Conservation (phyloP, 2,888 invertebrate genomes). For the Lypha dubia region DNA sequence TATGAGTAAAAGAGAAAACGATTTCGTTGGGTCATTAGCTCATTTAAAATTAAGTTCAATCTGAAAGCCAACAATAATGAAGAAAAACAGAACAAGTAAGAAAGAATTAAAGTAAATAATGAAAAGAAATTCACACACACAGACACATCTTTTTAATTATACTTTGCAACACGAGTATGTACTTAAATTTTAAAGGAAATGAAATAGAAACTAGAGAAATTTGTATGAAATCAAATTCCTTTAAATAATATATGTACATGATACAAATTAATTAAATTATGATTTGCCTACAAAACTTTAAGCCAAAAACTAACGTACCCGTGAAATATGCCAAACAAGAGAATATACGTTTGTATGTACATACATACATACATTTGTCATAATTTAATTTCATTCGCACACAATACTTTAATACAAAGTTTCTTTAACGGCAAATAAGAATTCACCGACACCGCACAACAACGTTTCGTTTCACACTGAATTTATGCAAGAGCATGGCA, state of each 20-base stretch:
- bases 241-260: neutral
- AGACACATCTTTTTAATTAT: conserved; percentile 19
- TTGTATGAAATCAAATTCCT: neutral
- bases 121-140: neutral
- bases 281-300: conserved; percentile 15
- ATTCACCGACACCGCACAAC: conserved; percentile 44
- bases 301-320: neutral
- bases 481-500: conserved; percentile 56
- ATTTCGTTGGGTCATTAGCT: conserved; percentile 61
- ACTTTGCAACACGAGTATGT: conserved; percentile 11
- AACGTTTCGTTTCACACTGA: conserved; percentile 59
- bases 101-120: conserved; percentile 2
- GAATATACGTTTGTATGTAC: neutral
- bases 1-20: conserved; percentile 41
- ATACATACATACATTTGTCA: no score
- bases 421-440: conserved; percentile 41
- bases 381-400: conserved; percentile 13
- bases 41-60: conserved; percentile 48
- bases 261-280: neutral
- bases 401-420: conserved; percentile 7
- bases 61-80: conserved; percentile 42
- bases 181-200: conserved; percentile 35
- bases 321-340: neutral
- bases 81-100: conserved; percentile 45
- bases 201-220: conserved; percentile 39